Evolutionary conservation across 2,113 vertebrate species (phyloP), one percentile per base, ranked within the genome.

Genomic region (Boleophthalmus pectinirostris): DNA sequence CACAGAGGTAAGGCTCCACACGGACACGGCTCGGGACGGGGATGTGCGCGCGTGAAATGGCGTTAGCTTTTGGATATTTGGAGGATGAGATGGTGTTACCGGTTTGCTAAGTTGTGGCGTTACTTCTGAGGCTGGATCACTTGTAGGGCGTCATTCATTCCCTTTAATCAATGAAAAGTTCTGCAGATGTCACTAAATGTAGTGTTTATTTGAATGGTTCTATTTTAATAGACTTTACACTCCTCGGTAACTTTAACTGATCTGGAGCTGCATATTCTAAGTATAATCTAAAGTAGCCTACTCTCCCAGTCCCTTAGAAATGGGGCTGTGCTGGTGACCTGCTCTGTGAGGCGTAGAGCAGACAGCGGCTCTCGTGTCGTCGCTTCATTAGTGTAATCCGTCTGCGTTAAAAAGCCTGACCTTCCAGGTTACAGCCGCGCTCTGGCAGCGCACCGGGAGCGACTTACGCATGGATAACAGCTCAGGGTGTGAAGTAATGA

Each of bases 1-100:
- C 72, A 85, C 79, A 89, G 16, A 64, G 90, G 90, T 91, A 88
- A 88, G 88, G 15, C 14, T 16, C 45, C 9, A 25, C 13, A 12
- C n/a, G 1, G 1, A 13, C 5, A 15, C n/a, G n/a, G n/a, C n/a
- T n/a, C 13, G 5, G 14, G 1, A 3, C 5, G 8, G 21, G 54
- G 3, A 16, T 16, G 1, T 18, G 25, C 24, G 15, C 33, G 14
- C 57, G 23, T 35, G 7, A 18, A 0, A 18, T 18, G 0, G 14
- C 3, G 16, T 4, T 21, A n/a, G 3, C 16, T 33, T 7, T 7
- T 33, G 20, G 51, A 53, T n/a, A 3, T 47, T 15, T 15, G 13
- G 13, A 47, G 18, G 5, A 9, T 53, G 7, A 14, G 57, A 16
- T n/a, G 0, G 14, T 25, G 46, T 58, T 23, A 3, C 21, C 0